Evolutionary conservation across 2,113 vertebrate species (phyloP), one percentile per base, ranked within the genome.

Genomic region (Ictalurus punctatus): DNA sequence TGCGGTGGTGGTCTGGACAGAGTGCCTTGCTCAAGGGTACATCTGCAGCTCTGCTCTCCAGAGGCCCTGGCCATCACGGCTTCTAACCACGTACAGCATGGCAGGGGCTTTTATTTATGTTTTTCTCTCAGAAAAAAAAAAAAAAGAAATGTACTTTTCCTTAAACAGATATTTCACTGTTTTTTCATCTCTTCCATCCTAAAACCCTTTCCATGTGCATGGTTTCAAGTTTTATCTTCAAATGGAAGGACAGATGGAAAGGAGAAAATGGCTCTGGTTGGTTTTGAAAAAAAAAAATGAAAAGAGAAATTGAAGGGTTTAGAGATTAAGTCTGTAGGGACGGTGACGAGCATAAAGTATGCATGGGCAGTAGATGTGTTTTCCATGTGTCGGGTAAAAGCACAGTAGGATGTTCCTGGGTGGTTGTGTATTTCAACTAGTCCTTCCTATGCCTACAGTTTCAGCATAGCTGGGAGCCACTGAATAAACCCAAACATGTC

Each of bases 31-130:
- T 90, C 48, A 58, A 67, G 86, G 91, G 91, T 86, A 87, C 86
- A 86, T 91, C 83, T 89, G 82, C 87, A 74, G 67, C 71, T 37
- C 65, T 16, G 71, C 86, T 90, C 86, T 90, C 88, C 84, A 71
- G 90, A 82, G 89, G 78, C 83, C 81, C 25, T 27, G 48, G 80
- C 82, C 81, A 92, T 87, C 89, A 81, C 56, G 81, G 86, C 86
- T 86, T 58, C 86, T 67, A 58, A 87, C 86, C 85, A 87, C 44
- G 71, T 82, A 76, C 59, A 44, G 61, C 61, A 56, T 67, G 34
- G 16, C 89, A 34, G 65, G 54, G 83, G 85, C 74, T 88, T 86
- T 92, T 92, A 92, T 92, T 93, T 92, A 81, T 91, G 90, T 86
- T 85, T 89, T 86, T 92, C 65, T 73, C 8, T 86, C 65, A 81